phyloP scores from a whole-genome alignment of 1,140 invertebrate genomes.

The roundworm (Caenorhabditis elegans) region DNA sequence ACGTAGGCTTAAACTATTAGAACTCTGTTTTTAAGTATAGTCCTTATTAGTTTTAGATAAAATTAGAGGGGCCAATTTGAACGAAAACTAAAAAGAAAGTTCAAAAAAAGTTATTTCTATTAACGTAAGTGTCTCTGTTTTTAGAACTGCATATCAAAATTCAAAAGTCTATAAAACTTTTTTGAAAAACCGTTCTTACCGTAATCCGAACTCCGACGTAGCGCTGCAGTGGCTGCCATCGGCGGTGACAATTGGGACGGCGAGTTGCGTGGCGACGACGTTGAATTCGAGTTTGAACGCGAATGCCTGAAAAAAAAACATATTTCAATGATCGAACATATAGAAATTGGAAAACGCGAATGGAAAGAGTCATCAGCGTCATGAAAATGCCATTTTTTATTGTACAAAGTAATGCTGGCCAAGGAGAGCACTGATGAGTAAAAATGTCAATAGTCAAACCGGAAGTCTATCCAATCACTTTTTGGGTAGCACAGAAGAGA shows the following conservation, averaged over 20 bases:
- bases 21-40: too few species aligned
- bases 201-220: conserved; percentile 21
- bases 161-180: too few species aligned
- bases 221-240: conserved; percentile 28
- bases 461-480: conserved; percentile 3
- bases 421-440: not conserved
- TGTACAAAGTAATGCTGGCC: not conserved
- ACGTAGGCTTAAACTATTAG: too few species aligned
- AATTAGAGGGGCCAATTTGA: too few species aligned
- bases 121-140: too few species aligned
- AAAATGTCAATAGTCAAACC: not conserved
- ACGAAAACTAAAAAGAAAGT: not conserved
- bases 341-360: not conserved
- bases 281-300: not conserved
- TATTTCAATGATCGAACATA: not conserved
- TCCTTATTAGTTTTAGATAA: not conserved
- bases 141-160: too few species aligned
- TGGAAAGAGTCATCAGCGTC: not conserved
- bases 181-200: too few species aligned
- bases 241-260: conserved; percentile 6
- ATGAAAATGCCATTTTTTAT: not conserved
- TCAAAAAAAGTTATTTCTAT: too few species aligned
- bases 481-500: not conserved
- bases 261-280: conserved; percentile 29
- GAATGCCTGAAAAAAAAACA: conserved; percentile 3